These are phyloP conservation scores for Chrosomus eos DNA, from an alignment of 2,797 vertebrate species.

Conservation along the genomic window DNA sequence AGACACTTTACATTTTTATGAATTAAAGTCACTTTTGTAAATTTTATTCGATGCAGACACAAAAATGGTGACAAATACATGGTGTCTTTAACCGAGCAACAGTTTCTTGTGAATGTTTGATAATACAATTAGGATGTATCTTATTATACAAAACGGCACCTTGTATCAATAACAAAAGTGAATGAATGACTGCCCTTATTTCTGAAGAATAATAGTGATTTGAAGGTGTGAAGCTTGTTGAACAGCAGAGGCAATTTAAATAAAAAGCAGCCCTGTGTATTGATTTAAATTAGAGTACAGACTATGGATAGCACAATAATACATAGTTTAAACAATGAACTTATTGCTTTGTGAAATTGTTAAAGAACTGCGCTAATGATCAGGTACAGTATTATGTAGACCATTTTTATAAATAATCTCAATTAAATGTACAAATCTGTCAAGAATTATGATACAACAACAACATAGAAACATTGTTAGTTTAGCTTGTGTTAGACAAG, in stretches of 20 bases:
- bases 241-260: neutral
- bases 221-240: neutral
- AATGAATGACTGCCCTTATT: neutral
- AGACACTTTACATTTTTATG: too few species aligned
- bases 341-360: neutral
- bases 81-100: too few species aligned
- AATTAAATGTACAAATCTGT: neutral
- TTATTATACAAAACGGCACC: neutral
- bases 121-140: neutral
- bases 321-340: neutral
- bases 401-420: neutral
- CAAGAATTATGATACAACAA: neutral
- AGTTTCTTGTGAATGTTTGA: neutral
- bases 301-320: neutral
- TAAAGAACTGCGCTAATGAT: neutral
- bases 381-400: neutral
- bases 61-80: too few species aligned
- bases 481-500: neutral
- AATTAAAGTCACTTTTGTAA: too few species aligned
- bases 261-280: neutral
- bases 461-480: neutral
- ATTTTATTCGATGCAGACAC: too few species aligned
- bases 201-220: neutral
- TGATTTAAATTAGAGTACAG: neutral
- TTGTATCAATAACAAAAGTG: constrained; percentile 4